Percentiles rank a stretch among this genome's conserved stretches.
These are phyloP conservation scores for Pocota personata DNA, from an alignment of 2,888 invertebrate genomes.

Conservation along the genomic window DNA sequence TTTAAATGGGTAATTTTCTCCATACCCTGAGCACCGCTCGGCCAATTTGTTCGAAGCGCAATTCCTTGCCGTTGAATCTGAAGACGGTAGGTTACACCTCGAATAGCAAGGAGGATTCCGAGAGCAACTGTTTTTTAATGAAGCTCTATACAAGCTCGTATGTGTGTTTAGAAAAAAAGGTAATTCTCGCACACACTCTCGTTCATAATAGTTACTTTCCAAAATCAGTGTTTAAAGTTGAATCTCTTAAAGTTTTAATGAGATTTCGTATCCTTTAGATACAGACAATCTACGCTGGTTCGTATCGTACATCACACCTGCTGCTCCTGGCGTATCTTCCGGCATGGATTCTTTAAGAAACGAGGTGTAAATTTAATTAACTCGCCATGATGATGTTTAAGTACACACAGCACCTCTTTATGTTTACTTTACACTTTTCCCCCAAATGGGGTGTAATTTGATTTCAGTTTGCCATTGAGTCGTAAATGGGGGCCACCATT, in stretches of 20 bases:
- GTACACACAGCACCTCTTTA: constrained; percentile 68
- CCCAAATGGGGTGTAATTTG: constrained; percentile 67
- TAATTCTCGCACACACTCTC: background rate
- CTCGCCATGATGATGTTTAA: constrained; percentile 71
- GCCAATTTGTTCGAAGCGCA: constrained; percentile 59
- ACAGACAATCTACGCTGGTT: constrained; percentile 1
- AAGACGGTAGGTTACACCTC: background rate
- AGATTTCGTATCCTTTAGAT: constrained; percentile 44
- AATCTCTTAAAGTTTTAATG: constrained; percentile 51
- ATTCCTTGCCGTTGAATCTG: constrained; percentile 35
- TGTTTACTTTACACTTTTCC: constrained; percentile 66
- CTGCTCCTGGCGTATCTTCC: constrained; percentile 46
- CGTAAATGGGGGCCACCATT: constrained; percentile 61
- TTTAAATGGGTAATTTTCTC: constrained; percentile 65
- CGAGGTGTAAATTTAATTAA: constrained; percentile 74
- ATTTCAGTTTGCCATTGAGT: constrained; percentile 64
- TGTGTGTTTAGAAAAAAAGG: background rate
- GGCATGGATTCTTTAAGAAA: constrained; percentile 58
- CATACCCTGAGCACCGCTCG: background rate
- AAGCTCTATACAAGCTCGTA: constrained; percentile 13
- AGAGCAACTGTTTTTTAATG: constrained; percentile 36
- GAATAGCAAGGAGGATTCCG: background rate
- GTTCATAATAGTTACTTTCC: constrained; percentile 13
- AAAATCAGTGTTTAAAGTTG: constrained; percentile 35
- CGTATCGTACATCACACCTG: constrained; percentile 46